These are phyloP conservation scores for Drosophila monieri DNA, from an alignment of 2,888 invertebrate genomes.

Conservation along the genomic window DNA sequence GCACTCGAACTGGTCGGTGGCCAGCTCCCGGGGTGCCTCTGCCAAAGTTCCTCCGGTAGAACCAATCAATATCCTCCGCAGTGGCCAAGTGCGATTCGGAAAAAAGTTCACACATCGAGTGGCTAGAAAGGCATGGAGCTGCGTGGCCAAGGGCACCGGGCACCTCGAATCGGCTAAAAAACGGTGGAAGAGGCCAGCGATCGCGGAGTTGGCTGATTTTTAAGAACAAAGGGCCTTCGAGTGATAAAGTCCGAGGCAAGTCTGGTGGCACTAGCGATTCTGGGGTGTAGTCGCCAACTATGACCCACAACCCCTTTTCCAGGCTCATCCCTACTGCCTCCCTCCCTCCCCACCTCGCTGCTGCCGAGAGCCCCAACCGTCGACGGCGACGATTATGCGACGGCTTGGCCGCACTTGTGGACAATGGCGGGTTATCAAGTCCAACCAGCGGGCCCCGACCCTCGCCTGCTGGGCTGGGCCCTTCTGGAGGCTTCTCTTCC, in stretches of 20 bases:
- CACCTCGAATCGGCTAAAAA: no score
- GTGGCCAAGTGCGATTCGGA: conserved; percentile 31
- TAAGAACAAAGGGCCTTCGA: conserved; percentile 48
- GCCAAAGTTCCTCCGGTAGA: conserved; percentile 24
- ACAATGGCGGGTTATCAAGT: conserved; percentile 80
- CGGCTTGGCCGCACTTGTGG: conserved; percentile 61
- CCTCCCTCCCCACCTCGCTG: not conserved
- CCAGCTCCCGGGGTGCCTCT: not conserved
- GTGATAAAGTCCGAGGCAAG: conserved; percentile 39
- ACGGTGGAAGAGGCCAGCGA: conserved; percentile 6
- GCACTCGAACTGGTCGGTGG: conserved; percentile 36
- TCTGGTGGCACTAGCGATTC: conserved; percentile 14
- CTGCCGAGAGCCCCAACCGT: conserved; percentile 14
- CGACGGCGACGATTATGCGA: conserved; percentile 71
- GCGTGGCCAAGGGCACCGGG: conserved; percentile 4
- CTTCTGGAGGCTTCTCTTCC: conserved; percentile 7
- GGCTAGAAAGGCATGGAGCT: conserved; percentile 5
- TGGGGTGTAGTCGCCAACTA: conserved; percentile 36
- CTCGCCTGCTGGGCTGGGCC: conserved; percentile 6
- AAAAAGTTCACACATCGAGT: conserved; percentile 58
- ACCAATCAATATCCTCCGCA: conserved; percentile 49
- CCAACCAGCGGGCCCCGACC: conserved; percentile 62
- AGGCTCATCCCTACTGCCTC: not conserved
- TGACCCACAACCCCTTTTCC: conserved; percentile 23
- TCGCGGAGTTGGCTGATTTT: conserved; percentile 5